These are phyloP conservation scores for Microtus oregoni DNA, from an alignment of 2,113 vertebrate genomes.

Conservation along the genomic window DNA sequence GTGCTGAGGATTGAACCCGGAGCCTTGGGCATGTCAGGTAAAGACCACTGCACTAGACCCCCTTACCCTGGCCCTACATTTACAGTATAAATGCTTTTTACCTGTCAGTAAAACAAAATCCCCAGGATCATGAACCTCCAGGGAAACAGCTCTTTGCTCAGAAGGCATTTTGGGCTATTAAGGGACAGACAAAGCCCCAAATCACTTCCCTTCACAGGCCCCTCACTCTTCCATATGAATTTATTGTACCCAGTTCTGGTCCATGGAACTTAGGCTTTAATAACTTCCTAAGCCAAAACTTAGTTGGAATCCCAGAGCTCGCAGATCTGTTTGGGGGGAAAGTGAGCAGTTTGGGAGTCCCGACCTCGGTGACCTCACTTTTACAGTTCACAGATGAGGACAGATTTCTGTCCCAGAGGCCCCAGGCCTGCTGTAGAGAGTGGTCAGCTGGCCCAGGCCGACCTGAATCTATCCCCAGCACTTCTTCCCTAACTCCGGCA, in stretches of 20 bases:
- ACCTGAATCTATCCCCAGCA: background rate
- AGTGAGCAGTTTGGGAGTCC: background rate
- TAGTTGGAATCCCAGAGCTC: background rate
- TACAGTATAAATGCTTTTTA: background rate
- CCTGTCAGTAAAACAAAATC: slow-evolving; percentile 13
- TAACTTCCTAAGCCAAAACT: background rate
- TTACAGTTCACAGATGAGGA: background rate
- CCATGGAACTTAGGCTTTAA: background rate
- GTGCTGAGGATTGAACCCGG: background rate
- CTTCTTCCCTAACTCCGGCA: background rate
- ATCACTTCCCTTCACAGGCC: background rate
- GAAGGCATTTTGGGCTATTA: background rate
- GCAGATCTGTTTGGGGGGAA: background rate
- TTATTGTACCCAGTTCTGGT: background rate
- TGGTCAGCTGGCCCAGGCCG: rapidly evolving
- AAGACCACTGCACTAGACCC: background rate
- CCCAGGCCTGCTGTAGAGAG: background rate
- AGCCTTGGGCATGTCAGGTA: background rate
- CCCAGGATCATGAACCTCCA: background rate
- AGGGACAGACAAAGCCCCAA: background rate
- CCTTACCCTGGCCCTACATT: background rate
- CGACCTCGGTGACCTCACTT: background rate
- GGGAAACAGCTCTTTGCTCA: background rate
- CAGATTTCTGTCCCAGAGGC: background rate
- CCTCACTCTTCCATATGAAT: background rate